Base-by-base conservation (phyloP, 2,888 invertebrate species). In the Tethea ocularis region DNA sequence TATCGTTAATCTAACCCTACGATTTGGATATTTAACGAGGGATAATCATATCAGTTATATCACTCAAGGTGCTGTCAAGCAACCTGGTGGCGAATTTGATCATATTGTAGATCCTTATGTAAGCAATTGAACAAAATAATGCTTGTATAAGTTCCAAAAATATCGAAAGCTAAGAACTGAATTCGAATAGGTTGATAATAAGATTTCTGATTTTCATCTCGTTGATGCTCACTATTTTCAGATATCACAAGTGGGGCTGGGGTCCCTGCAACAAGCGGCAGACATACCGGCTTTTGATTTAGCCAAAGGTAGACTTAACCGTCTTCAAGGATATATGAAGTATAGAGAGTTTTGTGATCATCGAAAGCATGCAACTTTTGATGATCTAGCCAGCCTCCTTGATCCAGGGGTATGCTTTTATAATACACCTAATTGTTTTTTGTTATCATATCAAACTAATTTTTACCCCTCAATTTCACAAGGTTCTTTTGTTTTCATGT, bases 321-420 rank as follows among this genome's bases (percentile, higher is more conserved):
- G 97, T 58, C 93, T 97, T 61, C 96, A 96, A 41, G 96, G 97
- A n/a, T 97, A 97, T 83, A 96, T 96, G 94, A 96, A 96, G 80
- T 97, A 95, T 87, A 94, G 96, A 64, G 95, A 96, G 84, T 95
- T 95, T 91, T 97, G 97, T 74, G 96, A 96, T 1, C 91, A 96
- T 55, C 95, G 95, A 10, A 26, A 20, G 29, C n/a, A 24, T 53
- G 10, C 6, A 26, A 15, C 29, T n/a, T 97, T 95, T 77, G 95
- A 96, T 29, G 96, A 63, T 20, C 1, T 46, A 17, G 41, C 41
- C 17, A 8, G 8, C 17, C 4, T 17, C 20, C 17, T 46, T 10
- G 38, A n/a, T n/a, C 38, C 38, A 41, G 38, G n/a, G n/a, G 38
- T 41, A 17, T 15, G 36, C n/a, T n/a, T n/a, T n/a, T n/a, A n/a